Evolutionary conservation across 1,140 invertebrate genomes (phyloP), one percentile per base, ranked within the genome.

Genomic region (Scaptomyza montana): DNA sequence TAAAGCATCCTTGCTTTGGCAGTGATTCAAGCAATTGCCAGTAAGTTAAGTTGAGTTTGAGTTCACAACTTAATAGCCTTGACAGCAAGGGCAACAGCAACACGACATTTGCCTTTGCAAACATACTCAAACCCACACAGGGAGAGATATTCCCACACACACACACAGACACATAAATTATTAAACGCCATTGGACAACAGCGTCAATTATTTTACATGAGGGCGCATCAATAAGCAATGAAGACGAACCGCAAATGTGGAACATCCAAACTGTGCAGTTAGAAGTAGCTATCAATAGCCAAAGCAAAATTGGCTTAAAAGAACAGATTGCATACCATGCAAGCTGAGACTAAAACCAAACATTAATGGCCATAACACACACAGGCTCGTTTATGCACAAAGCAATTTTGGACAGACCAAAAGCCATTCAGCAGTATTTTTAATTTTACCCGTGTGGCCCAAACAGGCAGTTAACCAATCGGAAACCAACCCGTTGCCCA

Each of bases 141-240:
- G 36, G 21, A 63, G 6, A 2, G 19, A 62, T 33, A 59, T 33
- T 71, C 16, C 16, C 16, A 16, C 16, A 16, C 10, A 2, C 28
- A 62, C 46, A 62, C 41, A 76, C 10, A 21, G 5, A 30, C 43
- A 36, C 8, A 76, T 86, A 78, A 87, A 87, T 87, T 86, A 86
- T 86, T 87, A 79, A 86, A 82, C 80, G 76, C 60, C 66, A 74
- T 77, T 70, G 76, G 62, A 82, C 82, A 78, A 72, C 82, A 73
- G 70, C 68, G 75, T 62, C 76, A 86, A 82, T 86, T 86, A 87
- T 86, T 89, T 86, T 78, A 77, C 84, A 89, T 86, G 82, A 82
- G 71, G 67, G 84, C 75, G 68, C 82, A 82, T 87, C 72, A 78
- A 89, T 86, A 76, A 78, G 62, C 64, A 82, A 87, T 81, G 76